Conservation (phyloP, 1,140 invertebrate genomes). For the Oryctes rhinoceros region DNA sequence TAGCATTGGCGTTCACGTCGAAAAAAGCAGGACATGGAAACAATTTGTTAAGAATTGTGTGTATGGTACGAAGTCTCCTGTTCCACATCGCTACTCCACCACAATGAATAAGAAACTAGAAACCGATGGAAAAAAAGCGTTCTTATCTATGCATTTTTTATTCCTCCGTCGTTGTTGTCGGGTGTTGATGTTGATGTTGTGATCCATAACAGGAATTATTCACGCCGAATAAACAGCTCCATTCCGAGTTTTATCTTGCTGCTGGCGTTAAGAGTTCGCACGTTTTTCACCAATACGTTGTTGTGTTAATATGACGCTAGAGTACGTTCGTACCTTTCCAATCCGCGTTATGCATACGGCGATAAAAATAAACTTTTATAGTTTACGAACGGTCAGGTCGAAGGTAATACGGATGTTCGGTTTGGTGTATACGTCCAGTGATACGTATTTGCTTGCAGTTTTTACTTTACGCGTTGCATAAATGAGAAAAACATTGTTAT, state of each 20-base stretch:
- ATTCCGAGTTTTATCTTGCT: conserved; percentile 2
- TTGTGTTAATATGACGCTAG: neutral
- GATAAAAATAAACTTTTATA: too few relatives aligned
- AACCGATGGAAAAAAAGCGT: conserved; percentile 27
- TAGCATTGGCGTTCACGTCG: neutral
- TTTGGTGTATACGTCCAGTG: too few relatives aligned
- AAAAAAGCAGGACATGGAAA: conserved; percentile 27
- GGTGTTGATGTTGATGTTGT: conserved; percentile 26
- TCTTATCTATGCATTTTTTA: conserved; percentile 31
- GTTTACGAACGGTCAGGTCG: too few relatives aligned
- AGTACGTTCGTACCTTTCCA: neutral
- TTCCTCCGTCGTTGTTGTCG: neutral
- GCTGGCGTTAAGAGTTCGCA: neutral
- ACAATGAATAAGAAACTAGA: conserved; percentile 34
- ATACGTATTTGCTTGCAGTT: too few relatives aligned
- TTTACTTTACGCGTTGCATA: too few relatives aligned
- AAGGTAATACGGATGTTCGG: too few relatives aligned
- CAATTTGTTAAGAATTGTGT: conserved; percentile 17
- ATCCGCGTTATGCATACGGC: too few relatives aligned
- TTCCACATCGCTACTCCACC: conserved; percentile 14
- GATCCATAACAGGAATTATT: conserved; percentile 36
- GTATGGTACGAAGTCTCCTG: neutral
- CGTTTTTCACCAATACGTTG: neutral
- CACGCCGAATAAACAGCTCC: conserved; percentile 7
- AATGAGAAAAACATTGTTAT: too few relatives aligned